Conservation (phyloP, 2,888 invertebrate species). For the Drosophila greeni region DNA sequence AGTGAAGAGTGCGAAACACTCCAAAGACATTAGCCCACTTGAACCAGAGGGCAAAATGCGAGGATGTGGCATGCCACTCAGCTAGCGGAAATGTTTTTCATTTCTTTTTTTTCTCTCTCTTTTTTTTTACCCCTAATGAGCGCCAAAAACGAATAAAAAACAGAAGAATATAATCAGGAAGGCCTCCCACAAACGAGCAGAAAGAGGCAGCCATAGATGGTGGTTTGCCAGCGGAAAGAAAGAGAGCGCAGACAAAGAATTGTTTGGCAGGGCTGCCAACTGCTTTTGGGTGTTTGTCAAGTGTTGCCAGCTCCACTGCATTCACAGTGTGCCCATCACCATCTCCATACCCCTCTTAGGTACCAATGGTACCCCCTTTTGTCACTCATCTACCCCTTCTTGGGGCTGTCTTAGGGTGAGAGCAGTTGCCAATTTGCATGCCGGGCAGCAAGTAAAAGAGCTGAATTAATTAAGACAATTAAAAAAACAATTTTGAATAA, state of each 20-base stretch:
- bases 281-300: slow-evolving; percentile 73
- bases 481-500: slow-evolving; percentile 13
- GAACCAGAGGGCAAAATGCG: slow-evolving; percentile 36
- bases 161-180: slow-evolving; percentile 9
- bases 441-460: slow-evolving; percentile 58
- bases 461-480: slow-evolving; percentile 62
- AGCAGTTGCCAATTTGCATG: slow-evolving; percentile 34
- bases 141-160: slow-evolving; percentile 10
- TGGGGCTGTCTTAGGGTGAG: slow-evolving; percentile 18
- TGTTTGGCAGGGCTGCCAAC: slow-evolving; percentile 43
- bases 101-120: slow-evolving; percentile 17
- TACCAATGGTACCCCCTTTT: not conserved
- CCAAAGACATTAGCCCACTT: slow-evolving; percentile 77
- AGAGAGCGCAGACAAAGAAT: slow-evolving; percentile 55
- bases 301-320: slow-evolving; percentile 32
- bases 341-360: not conserved
- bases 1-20: slow-evolving; percentile 72
- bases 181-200: not conserved
- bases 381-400: not conserved
- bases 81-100: slow-evolving; percentile 68
- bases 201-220: slow-evolving; percentile 16
- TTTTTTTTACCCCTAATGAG: slow-evolving; percentile 55
- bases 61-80: slow-evolving; percentile 66
- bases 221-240: not conserved
- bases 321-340: slow-evolving; percentile 8